These are phyloP conservation scores for Rhaphigaster nebulosa DNA, from an alignment of 2,888 invertebrate genomes.

Conservation along the genomic window DNA sequence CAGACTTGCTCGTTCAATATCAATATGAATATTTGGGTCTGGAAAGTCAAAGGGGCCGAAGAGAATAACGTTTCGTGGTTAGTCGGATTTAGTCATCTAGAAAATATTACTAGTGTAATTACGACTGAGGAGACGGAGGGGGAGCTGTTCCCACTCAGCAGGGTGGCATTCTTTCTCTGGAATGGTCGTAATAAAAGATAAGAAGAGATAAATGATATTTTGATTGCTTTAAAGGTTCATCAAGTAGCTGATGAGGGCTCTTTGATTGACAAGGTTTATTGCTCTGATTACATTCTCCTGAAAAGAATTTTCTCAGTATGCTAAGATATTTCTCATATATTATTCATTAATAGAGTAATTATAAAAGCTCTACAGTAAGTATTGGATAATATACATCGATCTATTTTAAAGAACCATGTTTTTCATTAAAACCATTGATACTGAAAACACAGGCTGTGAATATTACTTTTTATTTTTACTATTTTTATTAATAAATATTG, in stretches of 20 bases:
- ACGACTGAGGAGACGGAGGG: neutral
- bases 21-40: too few species aligned
- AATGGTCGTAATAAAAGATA: neutral
- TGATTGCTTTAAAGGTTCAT: neutral
- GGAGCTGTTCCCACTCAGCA: neutral
- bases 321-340: neutral
- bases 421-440: too few species aligned
- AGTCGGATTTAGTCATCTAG: neutral
- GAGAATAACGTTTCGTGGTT: neutral
- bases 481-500: too few species aligned
- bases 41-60: too few species aligned
- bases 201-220: neutral
- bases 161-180: slow-evolving; percentile 3
- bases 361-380: too few species aligned
- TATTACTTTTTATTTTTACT: too few species aligned
- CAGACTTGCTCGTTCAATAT: too few species aligned
- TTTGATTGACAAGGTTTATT: neutral
- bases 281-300: neutral
- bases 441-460: too few species aligned
- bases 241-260: neutral
- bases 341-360: neutral
- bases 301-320: neutral
- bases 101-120: neutral
- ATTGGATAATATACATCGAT: too few species aligned
- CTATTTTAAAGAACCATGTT: too few species aligned